Base-by-base conservation (phyloP, 2,113 vertebrate genomes). In the Lamprotornis superbus region DNA sequence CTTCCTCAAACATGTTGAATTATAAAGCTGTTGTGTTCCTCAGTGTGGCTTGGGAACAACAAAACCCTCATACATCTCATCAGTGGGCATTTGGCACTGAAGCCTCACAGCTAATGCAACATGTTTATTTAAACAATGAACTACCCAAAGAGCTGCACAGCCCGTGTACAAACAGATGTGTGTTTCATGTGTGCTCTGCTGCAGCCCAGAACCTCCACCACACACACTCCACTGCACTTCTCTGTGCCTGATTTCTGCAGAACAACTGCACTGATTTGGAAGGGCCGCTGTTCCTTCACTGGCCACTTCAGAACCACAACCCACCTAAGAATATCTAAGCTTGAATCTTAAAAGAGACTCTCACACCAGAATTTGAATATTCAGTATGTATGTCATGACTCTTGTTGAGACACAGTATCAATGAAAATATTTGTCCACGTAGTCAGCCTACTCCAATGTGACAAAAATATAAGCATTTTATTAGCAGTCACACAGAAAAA, bases 51-150 rank as follows among this genome's bases (percentile, higher is more conserved):
- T 42, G 56, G 86, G 89, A 96, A 94, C 86, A 88, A 95, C 83
- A 92, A 82, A 95, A 96, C 61, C 64, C 92, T 55, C 77, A 87
- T 2, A 60, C 30, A 83, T 80, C 78, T 92, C 74, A 87, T 73
- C 90, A 82, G 76, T 12, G 57, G 95, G 73, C 85, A 93, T 65
- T 74, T 90, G 82, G 83, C 93, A 90, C 71, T 46, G 50, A 69
- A 83, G 64, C 61, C 88, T 78, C 75, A 13, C 50, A 76, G 88
- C 86, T 83, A 92, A 95, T 14, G 65, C 88, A 92, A 82, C 37
- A 53, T 84, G 61, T 90, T 95, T 95, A 84, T 76, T 93, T 89
- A 89, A 96, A 96, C 88, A 89, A 93, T 84, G 88, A 89, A 82
- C 80, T 87, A 67, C 80, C 56, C 52, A 4, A 67, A 94, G 88